A percentile compares a stretch with the other conserved stretches of the same genome.
These are phyloP conservation scores for Baryphthengus martii DNA, from an alignment of 2,113 vertebrate species.

Conservation along the genomic window DNA sequence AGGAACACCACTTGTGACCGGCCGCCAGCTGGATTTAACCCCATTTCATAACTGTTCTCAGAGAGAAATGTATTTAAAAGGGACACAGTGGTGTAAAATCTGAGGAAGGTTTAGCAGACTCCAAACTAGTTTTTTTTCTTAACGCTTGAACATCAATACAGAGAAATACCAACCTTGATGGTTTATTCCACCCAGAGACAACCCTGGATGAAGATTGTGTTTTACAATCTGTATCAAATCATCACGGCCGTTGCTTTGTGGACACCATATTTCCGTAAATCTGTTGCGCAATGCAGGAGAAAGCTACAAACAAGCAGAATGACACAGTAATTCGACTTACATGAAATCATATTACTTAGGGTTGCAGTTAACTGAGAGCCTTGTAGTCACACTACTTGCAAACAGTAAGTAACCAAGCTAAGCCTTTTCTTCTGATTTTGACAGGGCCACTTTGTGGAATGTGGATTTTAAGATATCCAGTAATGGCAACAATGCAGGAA, in stretches of 20 bases:
- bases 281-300: conserved; percentile 95
- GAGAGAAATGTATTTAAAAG: background rate
- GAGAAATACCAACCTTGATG: conserved; percentile 65
- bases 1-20: no score
- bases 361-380: background rate
- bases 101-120: background rate
- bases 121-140: background rate
- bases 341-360: background rate
- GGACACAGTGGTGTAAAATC: background rate
- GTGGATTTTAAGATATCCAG: background rate
- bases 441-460: background rate
- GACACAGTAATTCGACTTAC: background rate
- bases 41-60: background rate
- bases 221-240: conserved; percentile 91
- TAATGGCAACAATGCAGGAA: background rate
- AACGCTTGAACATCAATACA: background rate
- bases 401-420: background rate
- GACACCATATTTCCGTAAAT: conserved; percentile 98
- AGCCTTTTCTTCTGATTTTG: background rate
- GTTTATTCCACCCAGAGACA: conserved; percentile 75
- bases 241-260: conserved; percentile 83
- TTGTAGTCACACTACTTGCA: background rate
- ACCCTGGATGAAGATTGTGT: conserved; percentile 84
- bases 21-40: no score
- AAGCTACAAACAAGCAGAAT: conserved; percentile 75